Evolutionary conservation across 2,888 invertebrate species (phyloP), one percentile per base, ranked within the genome.

Genomic region (Ephialtes manifestator): DNA sequence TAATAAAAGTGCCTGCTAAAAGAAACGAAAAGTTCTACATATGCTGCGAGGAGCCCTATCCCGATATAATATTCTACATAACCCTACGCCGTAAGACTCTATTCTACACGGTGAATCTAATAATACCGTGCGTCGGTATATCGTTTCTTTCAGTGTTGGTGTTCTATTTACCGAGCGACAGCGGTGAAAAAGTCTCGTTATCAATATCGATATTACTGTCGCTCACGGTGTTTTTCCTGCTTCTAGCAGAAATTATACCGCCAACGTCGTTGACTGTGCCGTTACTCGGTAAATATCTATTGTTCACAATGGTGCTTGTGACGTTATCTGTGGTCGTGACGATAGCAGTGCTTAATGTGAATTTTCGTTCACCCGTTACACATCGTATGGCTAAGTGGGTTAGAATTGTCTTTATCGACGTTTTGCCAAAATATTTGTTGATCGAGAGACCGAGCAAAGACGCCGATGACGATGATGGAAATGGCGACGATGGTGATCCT

Each of bases 31-130:
- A 98, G 94, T 98, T 97, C 95, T 98, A 99, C 96, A 98, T 98
- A 91, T 99, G 99, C 95, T 99, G 99, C 94, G 98, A 98, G 94
- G 98, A 99, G 94, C 99, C 99, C 84, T 99, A 98, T 93, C 97
- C 98, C 80, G 99, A 99, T 95, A 99, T 99, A 93, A 98, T 99
- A 90, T 99, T 99, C 95, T 98, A 99, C 95, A 97, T 99, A 92
- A 99, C 99, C 86, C 95, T 99, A 85, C 95, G 99, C 90, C 96
- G 99, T 91, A 99, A 99, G 95, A 99, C 99, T 51, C 96, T 99
- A 86, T 99, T 99, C 95, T 99, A 99, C 95, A 99, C 99, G 75
- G 98, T 99, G 92, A 99, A 99, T 94, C 96, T 99, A 88, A 99
- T 99, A 92, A 98, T 99, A 92, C 99, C 99, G 78, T 99, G 99